Conservation (phyloP, 1,140 invertebrate species). For the Ectropis grisescens region DNA sequence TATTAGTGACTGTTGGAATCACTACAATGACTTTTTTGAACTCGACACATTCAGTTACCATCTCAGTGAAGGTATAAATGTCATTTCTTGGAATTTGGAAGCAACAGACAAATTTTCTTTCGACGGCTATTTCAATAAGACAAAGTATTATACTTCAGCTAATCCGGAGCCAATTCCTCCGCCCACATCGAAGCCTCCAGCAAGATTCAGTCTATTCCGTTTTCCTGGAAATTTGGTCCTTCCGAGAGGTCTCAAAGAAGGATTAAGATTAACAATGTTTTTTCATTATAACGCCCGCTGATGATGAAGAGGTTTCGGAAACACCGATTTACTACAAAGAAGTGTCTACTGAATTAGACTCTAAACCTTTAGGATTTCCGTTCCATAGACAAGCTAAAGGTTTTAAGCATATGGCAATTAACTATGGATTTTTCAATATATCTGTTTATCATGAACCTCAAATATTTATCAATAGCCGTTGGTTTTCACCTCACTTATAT, state of each 20-base stretch:
- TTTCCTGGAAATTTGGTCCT: slow-evolving; percentile 47
- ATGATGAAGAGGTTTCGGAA: slow-evolving; percentile 7
- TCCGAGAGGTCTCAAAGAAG: slow-evolving; percentile 39
- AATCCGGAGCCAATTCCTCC: too few relatives aligned
- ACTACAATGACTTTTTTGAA: slow-evolving; percentile 39
- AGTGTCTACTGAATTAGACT: slow-evolving; percentile 19
- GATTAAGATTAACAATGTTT: slow-evolving; percentile 45
- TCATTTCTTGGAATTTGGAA: slow-evolving; percentile 33
- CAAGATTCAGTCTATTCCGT: slow-evolving; percentile 25
- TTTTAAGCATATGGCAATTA: slow-evolving; percentile 20
- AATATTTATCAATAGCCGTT: slow-evolving; percentile 18
- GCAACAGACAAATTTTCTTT: slow-evolving; percentile 29
- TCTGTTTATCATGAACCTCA: slow-evolving; percentile 38
- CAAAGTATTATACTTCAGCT: too few relatives aligned
- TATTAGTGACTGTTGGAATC: slow-evolving; percentile 34
- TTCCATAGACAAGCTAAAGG: slow-evolving; percentile 32
- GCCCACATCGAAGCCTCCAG: too few relatives aligned
- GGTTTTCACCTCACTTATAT: slow-evolving; percentile 39
- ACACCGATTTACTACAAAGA: too few relatives aligned
- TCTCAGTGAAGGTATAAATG: slow-evolving; percentile 32
- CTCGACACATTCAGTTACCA: slow-evolving; percentile 30
- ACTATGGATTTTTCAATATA: slow-evolving; percentile 51
- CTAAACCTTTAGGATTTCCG: slow-evolving; percentile 46
- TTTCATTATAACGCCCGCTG: slow-evolving; percentile 28
- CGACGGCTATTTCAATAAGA: slow-evolving; percentile 36